Percentiles rank a stretch among this genome's conserved stretches.
Conservation (phyloP, 2,113 vertebrate species). For the Dasyprocta punctata region DNA sequence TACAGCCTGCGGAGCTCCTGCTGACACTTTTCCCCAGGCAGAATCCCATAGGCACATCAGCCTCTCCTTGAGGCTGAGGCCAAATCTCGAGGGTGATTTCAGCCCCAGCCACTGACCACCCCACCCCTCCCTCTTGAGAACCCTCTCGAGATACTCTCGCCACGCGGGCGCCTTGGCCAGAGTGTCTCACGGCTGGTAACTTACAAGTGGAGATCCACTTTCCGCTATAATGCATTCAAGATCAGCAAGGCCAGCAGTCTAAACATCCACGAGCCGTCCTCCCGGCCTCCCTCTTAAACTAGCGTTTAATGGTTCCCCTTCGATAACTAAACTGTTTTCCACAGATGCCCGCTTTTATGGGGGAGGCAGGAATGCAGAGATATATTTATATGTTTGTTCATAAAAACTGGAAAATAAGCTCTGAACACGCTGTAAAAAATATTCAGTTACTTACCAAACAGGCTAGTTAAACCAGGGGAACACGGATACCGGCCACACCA, state of each 20-base stretch:
- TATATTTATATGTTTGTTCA: slow-evolving; percentile 84
- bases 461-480: slow-evolving; percentile 66
- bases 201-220: slow-evolving; percentile 71
- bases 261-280: slow-evolving; percentile 77
- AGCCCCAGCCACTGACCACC: slow-evolving; percentile 37
- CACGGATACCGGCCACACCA: slow-evolving; percentile 20
- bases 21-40: slow-evolving; percentile 76
- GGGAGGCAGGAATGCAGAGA: slow-evolving; percentile 74
- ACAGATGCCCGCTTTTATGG: slow-evolving; percentile 80
- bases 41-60: slow-evolving; percentile 8
- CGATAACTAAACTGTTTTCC: slow-evolving; percentile 80
- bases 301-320: slow-evolving; percentile 83
- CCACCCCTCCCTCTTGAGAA: neutral
- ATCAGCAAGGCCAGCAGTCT: slow-evolving; percentile 65
- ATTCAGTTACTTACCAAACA: slow-evolving; percentile 87
- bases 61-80: neutral
- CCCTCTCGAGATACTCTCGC: slow-evolving; percentile 21
- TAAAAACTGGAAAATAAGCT: slow-evolving; percentile 85
- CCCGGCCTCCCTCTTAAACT: slow-evolving; percentile 77
- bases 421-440: slow-evolving; percentile 85
- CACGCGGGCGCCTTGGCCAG: neutral
- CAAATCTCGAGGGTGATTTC: neutral
- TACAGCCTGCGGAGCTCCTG: slow-evolving; percentile 60
- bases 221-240: slow-evolving; percentile 69
- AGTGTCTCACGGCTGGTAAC: slow-evolving; percentile 33